A percentile compares a stretch with the other conserved stretches of the same genome.
These are phyloP conservation scores for Drosophila jambulina DNA, from an alignment of 1,140 invertebrate genomes.

Conservation along the genomic window DNA sequence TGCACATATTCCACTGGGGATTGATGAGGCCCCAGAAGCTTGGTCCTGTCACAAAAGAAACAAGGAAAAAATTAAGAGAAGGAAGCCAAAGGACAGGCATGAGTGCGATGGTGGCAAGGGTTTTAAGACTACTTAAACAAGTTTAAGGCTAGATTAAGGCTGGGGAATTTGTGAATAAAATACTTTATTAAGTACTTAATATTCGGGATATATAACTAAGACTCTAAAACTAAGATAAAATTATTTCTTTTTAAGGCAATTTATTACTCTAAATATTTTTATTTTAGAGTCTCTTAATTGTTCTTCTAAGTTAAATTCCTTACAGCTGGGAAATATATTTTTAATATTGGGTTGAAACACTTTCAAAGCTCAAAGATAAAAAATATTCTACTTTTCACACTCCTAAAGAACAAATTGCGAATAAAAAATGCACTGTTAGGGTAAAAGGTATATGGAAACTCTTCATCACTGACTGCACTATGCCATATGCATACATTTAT, in stretches of 20 bases:
- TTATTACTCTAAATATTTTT: neutral
- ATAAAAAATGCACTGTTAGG: slow-evolving; percentile 4
- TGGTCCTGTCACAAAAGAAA: slow-evolving; percentile 90
- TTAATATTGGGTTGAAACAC: neutral
- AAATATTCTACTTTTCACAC: neutral
- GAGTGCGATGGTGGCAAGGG: neutral
- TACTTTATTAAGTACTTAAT: too few species aligned
- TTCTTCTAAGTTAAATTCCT: neutral
- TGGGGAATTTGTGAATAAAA: neutral
- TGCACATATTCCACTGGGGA: slow-evolving; percentile 98
- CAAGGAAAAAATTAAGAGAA: slow-evolving; percentile 7
- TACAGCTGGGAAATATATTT: neutral
- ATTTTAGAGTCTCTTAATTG: neutral
- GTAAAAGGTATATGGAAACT: neutral
- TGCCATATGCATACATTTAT: slow-evolving; percentile 35
- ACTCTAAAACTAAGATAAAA: neutral
- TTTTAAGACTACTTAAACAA: neutral
- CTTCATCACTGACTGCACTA: neutral
- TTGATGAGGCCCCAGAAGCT: slow-evolving; percentile 98
- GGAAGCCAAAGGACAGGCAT: slow-evolving; percentile 28
- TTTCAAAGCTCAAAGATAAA: neutral
- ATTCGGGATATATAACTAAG: too few species aligned
- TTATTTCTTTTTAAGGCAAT: neutral
- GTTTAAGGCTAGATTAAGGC: neutral
- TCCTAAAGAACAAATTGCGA: neutral